Evolutionary conservation across 2,888 invertebrate species (phyloP), one percentile per base, ranked within the genome.

Genomic region (Drosophila lutescens): DNA sequence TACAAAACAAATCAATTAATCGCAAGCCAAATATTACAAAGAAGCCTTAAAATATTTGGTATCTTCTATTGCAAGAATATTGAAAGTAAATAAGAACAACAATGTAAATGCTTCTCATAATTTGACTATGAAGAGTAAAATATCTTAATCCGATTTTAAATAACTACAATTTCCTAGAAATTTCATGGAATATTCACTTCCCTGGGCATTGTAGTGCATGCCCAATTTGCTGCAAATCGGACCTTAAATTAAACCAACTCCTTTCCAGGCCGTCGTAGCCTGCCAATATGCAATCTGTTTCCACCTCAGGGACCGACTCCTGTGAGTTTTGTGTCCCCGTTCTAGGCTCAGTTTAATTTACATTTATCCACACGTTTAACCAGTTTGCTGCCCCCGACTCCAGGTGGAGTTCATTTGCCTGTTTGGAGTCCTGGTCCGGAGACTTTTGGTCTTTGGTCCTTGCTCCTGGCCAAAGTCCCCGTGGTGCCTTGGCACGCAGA

Each of bases 321-420:
- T 49, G 10, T 32, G 53, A 55, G 74, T 47, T 41, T 15, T 13
- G 36, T 36, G 44, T 40, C 53, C 65, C 26, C 51, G 49, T 43
- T 20, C 58, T 82, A 77, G 86, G 80, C 89, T 85, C 83, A 80
- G 89, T 91, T 90, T 90, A 90, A 90, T 91, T 90, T 90, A 89
- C 91, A 91, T 90, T 90, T 86, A 90, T 88, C 82, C 84, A 79
- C 74, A 85, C 80, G 82, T 83, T 82, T 83, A 86, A 79, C 79
- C 57, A 47, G 74, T 44, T 36, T 63, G 30, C 56, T 43, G 59
- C 26, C 32, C 40, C 43, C 47, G 30, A 38, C 75, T 76, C 67
- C 70, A 68, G 63, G 76, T 72, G 77, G 74, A 85, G 88, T 85
- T 83, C 80, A 85, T 84, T 87, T 87, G 63, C 76, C 79, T 72